phyloP scores from a whole-genome alignment of 2,113 vertebrate genomes.

The Toxotes chatareus region DNA sequence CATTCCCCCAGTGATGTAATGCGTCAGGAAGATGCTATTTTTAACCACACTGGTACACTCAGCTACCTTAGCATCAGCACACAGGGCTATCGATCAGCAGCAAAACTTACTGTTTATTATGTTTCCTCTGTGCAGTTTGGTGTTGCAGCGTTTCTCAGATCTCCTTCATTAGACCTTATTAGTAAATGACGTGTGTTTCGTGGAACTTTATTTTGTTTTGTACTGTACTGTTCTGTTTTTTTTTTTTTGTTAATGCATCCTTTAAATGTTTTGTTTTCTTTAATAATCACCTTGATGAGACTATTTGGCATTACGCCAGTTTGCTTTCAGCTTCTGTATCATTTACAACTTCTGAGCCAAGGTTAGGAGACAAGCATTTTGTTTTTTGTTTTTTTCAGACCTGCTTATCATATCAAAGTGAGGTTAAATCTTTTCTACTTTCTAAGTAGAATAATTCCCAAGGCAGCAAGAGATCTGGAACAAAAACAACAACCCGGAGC shows the following conservation, averaged over 20 bases:
- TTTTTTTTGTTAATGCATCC: not conserved
- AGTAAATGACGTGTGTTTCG: not conserved
- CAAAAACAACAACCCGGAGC: conserved; percentile 17
- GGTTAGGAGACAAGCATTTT: conserved; percentile 3
- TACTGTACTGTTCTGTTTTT: not conserved
- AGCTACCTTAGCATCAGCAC: conserved; percentile 62
- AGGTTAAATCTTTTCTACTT: not conserved
- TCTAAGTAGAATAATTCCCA: conserved; percentile 9
- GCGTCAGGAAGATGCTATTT: conserved; percentile 77
- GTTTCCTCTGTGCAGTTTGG: not conserved
- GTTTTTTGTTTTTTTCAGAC: conserved; percentile 22
- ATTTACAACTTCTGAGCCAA: not conserved
- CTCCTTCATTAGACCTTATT: not conserved
- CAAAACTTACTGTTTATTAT: conserved; percentile 38
- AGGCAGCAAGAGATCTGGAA: conserved; percentile 4
- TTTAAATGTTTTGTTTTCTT: not conserved
- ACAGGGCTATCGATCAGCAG: conserved; percentile 68
- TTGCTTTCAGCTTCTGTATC: not conserved
- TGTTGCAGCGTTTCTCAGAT: conserved; percentile 9
- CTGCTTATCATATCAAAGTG: conserved; percentile 7
- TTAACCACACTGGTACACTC: conserved; percentile 71
- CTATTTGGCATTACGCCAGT: not conserved
- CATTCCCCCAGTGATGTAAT: conserved; percentile 81
- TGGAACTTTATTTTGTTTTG: not conserved
- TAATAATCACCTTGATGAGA: not conserved